Evolutionary conservation across 2,113 vertebrate genomes (phyloP).

Genomic region (Daboia siamensis): DNA sequence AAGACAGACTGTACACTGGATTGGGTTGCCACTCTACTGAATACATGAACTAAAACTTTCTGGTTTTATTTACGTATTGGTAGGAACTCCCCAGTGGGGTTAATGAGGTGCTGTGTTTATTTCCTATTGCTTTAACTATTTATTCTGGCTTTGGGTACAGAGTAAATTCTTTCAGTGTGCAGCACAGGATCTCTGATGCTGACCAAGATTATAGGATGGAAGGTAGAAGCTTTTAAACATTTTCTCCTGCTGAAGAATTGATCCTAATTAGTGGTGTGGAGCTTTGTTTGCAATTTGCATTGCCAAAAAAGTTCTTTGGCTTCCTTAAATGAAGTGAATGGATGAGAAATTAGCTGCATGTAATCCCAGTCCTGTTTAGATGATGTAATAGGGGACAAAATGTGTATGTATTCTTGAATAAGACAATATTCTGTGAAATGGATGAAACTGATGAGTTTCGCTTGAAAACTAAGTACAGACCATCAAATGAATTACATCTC

Average conservation of each 20-base stretch:
- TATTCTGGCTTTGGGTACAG: background rate
- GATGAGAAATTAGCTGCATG: background rate
- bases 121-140: background rate
- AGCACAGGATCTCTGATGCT: background rate
- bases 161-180: background rate
- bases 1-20: background rate
- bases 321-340: background rate
- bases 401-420: background rate
- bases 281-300: background rate
- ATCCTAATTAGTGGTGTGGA: background rate
- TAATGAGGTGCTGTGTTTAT: background rate
- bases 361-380: background rate
- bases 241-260: background rate
- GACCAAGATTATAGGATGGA: background rate
- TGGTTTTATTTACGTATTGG: background rate
- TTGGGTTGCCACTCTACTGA: background rate
- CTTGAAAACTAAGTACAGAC: background rate
- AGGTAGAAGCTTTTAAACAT: background rate
- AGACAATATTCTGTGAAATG: background rate
- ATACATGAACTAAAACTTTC: background rate
- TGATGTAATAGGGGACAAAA: background rate
- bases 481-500: background rate
- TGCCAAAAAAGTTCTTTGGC: background rate
- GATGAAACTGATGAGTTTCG: background rate
- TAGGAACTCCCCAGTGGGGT: background rate